Evolutionary conservation across 1,140 invertebrate genomes (phyloP).

Genomic region (Nasonia vitripennis): DNA sequence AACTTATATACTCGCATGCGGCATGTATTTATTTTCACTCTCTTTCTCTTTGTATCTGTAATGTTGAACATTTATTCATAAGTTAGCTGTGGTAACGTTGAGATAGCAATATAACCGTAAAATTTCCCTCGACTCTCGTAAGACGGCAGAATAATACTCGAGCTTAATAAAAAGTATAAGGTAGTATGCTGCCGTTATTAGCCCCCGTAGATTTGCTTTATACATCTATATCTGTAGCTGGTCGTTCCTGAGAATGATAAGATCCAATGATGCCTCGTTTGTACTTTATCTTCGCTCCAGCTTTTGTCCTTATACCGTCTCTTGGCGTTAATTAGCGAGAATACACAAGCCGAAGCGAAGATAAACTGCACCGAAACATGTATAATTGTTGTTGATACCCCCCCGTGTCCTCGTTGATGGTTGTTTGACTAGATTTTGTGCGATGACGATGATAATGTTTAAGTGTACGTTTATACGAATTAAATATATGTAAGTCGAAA

Average conservation of each 20-base stretch:
- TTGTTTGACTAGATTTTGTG: background rate
- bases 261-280: background rate
- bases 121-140: background rate
- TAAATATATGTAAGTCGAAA: slow-evolving; percentile 24
- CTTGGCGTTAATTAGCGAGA: background rate
- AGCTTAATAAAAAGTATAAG: background rate
- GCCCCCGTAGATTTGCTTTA: background rate
- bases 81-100: background rate
- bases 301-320: background rate
- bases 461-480: background rate
- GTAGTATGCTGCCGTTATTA: background rate
- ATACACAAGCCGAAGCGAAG: background rate
- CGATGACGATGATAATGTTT: background rate
- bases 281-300: background rate
- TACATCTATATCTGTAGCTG: background rate
- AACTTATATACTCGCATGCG: slow-evolving; percentile 1
- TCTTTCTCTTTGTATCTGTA: background rate
- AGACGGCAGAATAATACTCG: background rate
- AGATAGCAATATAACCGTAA: background rate
- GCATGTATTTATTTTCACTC: slow-evolving; percentile 14
- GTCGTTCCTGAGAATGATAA: background rate
- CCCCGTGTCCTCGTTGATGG: background rate
- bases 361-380: background rate
- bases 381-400: background rate
- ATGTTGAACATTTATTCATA: background rate